Evolutionary conservation across 2,113 vertebrate genomes (phyloP), one percentile per base, ranked within the genome.

Genomic region (Butorides virescens): DNA sequence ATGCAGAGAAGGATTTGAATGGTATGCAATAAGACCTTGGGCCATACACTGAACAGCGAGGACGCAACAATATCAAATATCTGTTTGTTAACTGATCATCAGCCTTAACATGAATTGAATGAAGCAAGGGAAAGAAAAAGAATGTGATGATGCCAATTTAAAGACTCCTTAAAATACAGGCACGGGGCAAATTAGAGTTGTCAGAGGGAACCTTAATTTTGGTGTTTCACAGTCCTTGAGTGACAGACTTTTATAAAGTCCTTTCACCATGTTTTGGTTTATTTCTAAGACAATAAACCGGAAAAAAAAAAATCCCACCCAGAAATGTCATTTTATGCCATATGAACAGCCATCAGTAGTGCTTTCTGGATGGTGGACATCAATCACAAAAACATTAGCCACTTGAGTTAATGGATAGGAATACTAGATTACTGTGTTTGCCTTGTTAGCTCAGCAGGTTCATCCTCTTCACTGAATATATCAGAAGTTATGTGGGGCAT

Each of bases 361-460:
- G 27, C 63, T 80, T 91, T 92, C 83, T 80, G 70, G 44, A 82
- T 65, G 84, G 52, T 90, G 84, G 56, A 68, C 80, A 72, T 95
- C 87, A 88, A 85, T 90, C 94, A 91, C 39, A 52, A 72, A 93
- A 95, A 68, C 36, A 85, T 92, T 87, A 95, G 37, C 77, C 76
- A 56, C 84, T 91, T 87, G 76, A 92, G 59, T 68, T 95, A 91
- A 92, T 85, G 73, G 70, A 27, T 75, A 68, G 70, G 73, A 91
- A 94, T 94, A 68, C 89, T 55, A 67, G 80, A 85, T 89, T 91
- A 90, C 72, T 86, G 70, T 86, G 44, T 92, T 95, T 94, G 93
- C 81, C 89, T 52, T 95, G 65, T 95, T 95, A 92, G 68, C 39
- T 10, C 66, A 90, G 84, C 77, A 84, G 65, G 89, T 78, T 94